Evolutionary conservation across 1,140 invertebrate genomes (phyloP), one percentile per base, ranked within the genome.

Genomic region (Pemphigus obesinymphae): DNA sequence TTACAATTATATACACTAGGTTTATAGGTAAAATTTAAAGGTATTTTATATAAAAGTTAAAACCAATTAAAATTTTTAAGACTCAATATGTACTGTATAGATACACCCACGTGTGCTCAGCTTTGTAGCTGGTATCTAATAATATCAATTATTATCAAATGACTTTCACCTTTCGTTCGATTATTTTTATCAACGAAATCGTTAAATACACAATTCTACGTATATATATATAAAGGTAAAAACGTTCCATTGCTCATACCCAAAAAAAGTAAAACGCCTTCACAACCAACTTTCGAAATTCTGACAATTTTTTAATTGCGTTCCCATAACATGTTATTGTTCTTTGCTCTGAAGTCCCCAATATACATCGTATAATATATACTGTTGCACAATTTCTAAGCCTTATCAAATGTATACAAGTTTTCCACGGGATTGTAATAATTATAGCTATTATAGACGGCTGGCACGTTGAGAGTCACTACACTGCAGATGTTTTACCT

Each of bases 251-350:
- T 11, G 26, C 10, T 73, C 43, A 31, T 73, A 73, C 8, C 26
- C 26, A 50, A 73, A 73, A 45, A 50, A 31, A 48, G 43, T 50
- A 73, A 48, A 50, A 48, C 70, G 70, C 70, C 43, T 73, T 73
- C 68, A 26, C 23, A 26, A 34, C 23, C 31, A 50, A 10, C 70
- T 73, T 73, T 73, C 70, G 70, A 73, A 50, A 73, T 50, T 11
- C 43, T 11, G 5, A 29, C 43, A 50, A 73, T 50, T 73, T 63
- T 72, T 73, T 50, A 31, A 73, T 73, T 73, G 70, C 29, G 26
- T 73, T 73, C 70, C 45, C 70, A 73, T 73, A 50, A 73, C 26
- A 31, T 50, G 70, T 31, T 73, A 73, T 73, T 73, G 45, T 73
- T 73, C 45, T 73, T 6, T 17, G 10, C 17, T 73, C 11, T 13